phyloP scores from a whole-genome alignment of 2,797 vertebrate genomes.

The Mergus octosetaceus region DNA sequence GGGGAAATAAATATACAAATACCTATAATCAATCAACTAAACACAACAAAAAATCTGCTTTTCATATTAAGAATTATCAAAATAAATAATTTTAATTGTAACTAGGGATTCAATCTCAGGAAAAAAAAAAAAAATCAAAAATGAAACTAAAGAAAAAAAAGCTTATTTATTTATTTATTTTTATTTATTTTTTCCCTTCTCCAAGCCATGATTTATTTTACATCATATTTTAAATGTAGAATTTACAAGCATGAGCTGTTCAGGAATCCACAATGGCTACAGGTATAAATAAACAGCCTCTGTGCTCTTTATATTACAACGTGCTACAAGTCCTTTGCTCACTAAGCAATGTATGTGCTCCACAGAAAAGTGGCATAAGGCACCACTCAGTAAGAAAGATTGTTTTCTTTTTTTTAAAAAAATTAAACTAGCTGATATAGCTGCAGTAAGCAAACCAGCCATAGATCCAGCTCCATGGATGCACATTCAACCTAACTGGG shows the following conservation, averaged over 20 bases:
- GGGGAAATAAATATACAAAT: background rate
- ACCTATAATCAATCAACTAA: background rate
- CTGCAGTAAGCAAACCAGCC: background rate
- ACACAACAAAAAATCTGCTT: background rate
- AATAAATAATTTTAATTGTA: background rate
- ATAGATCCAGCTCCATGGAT: background rate
- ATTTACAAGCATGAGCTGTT: background rate
- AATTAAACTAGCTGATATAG: background rate
- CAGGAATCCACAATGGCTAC: background rate
- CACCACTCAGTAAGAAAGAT: background rate
- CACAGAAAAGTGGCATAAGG: background rate
- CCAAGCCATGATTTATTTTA: background rate
- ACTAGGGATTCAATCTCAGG: background rate
- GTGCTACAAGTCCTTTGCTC: background rate
- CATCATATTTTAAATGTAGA: background rate
- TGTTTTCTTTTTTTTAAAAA: background rate
- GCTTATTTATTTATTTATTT: too few relatives aligned
- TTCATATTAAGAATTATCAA: background rate
- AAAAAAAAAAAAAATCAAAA: background rate
- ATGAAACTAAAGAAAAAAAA: background rate
- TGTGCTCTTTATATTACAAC: background rate
- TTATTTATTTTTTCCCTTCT: background rate
- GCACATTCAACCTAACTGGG: background rate
- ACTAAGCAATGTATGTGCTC: background rate
- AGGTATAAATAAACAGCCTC: background rate